phyloP scores from a whole-genome alignment of 2,113 vertebrate species.

The Ciconia stormi region DNA sequence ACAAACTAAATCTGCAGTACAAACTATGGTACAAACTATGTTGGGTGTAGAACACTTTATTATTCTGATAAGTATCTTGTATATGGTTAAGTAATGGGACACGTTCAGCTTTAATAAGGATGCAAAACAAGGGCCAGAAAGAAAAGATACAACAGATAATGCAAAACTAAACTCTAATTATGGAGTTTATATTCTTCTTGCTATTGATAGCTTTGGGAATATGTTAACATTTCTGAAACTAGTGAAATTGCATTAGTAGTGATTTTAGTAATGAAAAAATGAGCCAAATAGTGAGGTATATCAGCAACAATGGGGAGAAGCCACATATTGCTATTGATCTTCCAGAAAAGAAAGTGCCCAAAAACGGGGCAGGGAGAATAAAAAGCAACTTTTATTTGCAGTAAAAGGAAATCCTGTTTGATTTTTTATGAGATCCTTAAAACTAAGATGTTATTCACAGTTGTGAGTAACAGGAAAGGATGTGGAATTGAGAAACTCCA shows the following conservation, averaged over 20 bases:
- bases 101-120: neutral
- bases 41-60: neutral
- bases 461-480: neutral
- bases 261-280: neutral
- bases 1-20: neutral
- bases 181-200: neutral
- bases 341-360: neutral
- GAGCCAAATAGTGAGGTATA: neutral
- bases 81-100: neutral
- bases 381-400: neutral
- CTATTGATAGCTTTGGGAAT: neutral
- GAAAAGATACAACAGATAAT: neutral
- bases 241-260: neutral
- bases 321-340: neutral
- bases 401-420: constrained; percentile 2
- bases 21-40: neutral
- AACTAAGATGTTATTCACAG: neutral
- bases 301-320: neutral
- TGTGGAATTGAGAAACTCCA: neutral
- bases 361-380: neutral
- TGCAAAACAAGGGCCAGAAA: neutral
- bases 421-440: neutral
- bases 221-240: neutral
- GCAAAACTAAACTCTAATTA: neutral
- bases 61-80: neutral